A percentile compares a stretch with the other conserved stretches of the same genome.
Conservation (phyloP, 2,797 vertebrate species). For the Onychomys leucogaster region DNA sequence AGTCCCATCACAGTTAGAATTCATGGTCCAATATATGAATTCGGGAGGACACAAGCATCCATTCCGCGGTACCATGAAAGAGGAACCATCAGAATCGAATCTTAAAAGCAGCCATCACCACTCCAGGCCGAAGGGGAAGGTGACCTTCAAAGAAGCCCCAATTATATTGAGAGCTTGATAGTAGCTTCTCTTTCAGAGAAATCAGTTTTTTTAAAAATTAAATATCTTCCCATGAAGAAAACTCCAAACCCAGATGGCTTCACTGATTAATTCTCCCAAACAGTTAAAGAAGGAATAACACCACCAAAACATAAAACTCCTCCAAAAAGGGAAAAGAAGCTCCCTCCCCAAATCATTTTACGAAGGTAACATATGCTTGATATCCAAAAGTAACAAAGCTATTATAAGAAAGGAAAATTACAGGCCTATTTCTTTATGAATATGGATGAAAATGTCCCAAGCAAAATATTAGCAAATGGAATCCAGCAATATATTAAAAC, state of each 20-base stretch:
- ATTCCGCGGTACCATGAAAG: not conserved
- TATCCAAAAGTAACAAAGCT: conserved; percentile 63
- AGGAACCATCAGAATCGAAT: not conserved
- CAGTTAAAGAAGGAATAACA: conserved; percentile 66
- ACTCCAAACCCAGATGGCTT: conserved; percentile 37
- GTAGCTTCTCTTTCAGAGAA: conserved; percentile 7
- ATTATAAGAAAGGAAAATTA: conserved; percentile 61
- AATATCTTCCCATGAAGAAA: conserved; percentile 60
- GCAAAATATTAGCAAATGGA: conserved; percentile 68
- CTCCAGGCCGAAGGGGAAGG: not conserved
- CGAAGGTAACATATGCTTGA: conserved; percentile 40
- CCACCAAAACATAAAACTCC: conserved; percentile 63
- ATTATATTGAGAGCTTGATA: conserved; percentile 2
- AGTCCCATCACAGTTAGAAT: not conserved
- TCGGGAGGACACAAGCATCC: not conserved
- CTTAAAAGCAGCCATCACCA: not conserved
- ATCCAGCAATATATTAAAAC: conserved; percentile 20
- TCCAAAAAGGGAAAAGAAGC: conserved; percentile 31
- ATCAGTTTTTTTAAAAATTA: conserved; percentile 47
- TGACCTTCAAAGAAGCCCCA: not conserved
- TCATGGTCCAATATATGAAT: not conserved
- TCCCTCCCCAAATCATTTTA: conserved; percentile 41
- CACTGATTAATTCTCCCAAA: conserved; percentile 63
- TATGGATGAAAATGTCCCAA: conserved; percentile 64
- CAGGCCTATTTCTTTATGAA: conserved; percentile 52